phyloP scores from a whole-genome alignment of 2,113 vertebrate genomes.

The Tapirus terrestris region DNA sequence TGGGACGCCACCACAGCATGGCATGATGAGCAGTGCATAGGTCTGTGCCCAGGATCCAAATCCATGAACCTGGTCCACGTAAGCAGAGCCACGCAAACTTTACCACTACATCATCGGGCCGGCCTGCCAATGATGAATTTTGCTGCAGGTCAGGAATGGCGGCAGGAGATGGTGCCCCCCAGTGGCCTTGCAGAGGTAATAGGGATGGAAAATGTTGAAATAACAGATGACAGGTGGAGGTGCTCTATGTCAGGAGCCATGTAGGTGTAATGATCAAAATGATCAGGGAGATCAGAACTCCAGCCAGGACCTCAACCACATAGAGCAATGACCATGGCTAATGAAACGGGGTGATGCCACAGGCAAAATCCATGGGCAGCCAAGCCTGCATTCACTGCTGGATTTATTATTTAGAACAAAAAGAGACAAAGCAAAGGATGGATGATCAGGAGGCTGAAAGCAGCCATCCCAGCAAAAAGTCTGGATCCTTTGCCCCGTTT shows the following conservation, averaged over 20 bases:
- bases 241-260: neutral
- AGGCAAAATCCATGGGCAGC: accelerated
- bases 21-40: no score
- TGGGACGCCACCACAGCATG: no score
- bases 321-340: neutral
- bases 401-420: neutral
- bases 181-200: accelerated
- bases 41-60: no score
- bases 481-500: no score
- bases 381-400: accelerated
- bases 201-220: no score
- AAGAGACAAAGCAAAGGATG: neutral
- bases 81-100: no score
- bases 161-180: neutral
- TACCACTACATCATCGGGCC: no score
- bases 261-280: neutral
- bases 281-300: neutral
- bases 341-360: accelerated
- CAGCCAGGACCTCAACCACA: neutral
- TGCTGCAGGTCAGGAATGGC: accelerated
- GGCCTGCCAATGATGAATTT: no score
- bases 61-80: no score
- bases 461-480: neutral
- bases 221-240: neutral
- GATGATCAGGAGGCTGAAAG: neutral